A percentile compares a stretch with the other conserved stretches of the same genome.
Evolutionary conservation across 2,797 vertebrate species (phyloP).

Genomic region (Orestias chungarensis): DNA sequence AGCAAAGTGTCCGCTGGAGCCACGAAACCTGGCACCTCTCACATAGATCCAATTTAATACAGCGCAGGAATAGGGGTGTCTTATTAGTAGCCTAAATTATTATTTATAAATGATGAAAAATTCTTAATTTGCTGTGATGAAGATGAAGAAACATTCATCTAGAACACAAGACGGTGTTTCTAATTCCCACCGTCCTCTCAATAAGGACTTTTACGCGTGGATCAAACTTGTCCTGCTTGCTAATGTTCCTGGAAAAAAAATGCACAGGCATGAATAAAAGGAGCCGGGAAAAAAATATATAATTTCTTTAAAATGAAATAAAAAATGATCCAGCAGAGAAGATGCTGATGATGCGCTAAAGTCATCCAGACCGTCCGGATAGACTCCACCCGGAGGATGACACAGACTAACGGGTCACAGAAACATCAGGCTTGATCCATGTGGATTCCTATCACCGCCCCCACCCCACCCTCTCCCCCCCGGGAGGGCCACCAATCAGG

Average conservation of each 20-base stretch:
- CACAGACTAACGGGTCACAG: slow-evolving; percentile 52
- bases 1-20: slow-evolving; percentile 13
- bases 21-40: background rate
- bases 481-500: slow-evolving; percentile 57
- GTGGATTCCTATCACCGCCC: slow-evolving; percentile 66
- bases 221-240: background rate
- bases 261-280: background rate
- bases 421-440: slow-evolving; percentile 57
- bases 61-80: background rate
- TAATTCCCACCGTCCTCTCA: background rate
- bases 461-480: slow-evolving; percentile 27
- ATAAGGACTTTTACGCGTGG: slow-evolving; percentile 29
- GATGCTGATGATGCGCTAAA: slow-evolving; percentile 29
- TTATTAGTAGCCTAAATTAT: background rate
- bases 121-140: background rate
- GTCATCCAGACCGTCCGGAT: slow-evolving; percentile 26
- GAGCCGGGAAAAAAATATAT: background rate
- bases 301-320: background rate
- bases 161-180: slow-evolving; percentile 3
- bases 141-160: slow-evolving; percentile 5
- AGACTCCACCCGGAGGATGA: slow-evolving; percentile 51
- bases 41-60: background rate
- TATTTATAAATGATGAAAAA: background rate
- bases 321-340: background rate
- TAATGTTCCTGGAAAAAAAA: background rate